Percentiles rank a stretch among this genome's conserved stretches.
These are phyloP conservation scores for Dasyprocta punctata DNA, from an alignment of 2,113 vertebrate species.

Conservation along the genomic window DNA sequence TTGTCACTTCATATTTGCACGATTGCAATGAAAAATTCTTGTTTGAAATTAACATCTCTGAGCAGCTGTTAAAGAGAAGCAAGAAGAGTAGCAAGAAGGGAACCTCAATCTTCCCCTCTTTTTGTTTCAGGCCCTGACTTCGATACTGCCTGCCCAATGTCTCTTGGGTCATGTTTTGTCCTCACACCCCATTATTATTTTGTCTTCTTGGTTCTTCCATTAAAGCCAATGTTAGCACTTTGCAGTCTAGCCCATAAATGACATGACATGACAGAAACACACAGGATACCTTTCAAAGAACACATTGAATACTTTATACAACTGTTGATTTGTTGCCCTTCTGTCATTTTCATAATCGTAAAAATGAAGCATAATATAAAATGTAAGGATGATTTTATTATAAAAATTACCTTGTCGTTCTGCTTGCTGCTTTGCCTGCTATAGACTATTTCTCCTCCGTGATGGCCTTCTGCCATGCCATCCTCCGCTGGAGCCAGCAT, in stretches of 20 bases:
- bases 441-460: no score
- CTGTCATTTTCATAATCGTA: not conserved
- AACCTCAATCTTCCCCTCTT: not conserved
- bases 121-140: not conserved
- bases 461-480: no score
- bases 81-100: not conserved
- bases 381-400: not conserved
- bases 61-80: not conserved
- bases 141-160: fast-evolving
- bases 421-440: no score
- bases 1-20: not conserved
- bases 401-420: no score
- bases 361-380: constrained; percentile 15
- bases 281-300: not conserved
- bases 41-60: not conserved
- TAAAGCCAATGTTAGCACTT: not conserved
- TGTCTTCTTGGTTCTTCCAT: not conserved
- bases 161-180: not conserved
- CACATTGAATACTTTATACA: not conserved
- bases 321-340: not conserved
- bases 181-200: not conserved
- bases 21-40: not conserved
- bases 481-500: no score
- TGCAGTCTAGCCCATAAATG: not conserved
- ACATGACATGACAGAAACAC: not conserved